Base-by-base conservation (phyloP, 2,113 vertebrate genomes). In the Steatornis caripensis region DNA sequence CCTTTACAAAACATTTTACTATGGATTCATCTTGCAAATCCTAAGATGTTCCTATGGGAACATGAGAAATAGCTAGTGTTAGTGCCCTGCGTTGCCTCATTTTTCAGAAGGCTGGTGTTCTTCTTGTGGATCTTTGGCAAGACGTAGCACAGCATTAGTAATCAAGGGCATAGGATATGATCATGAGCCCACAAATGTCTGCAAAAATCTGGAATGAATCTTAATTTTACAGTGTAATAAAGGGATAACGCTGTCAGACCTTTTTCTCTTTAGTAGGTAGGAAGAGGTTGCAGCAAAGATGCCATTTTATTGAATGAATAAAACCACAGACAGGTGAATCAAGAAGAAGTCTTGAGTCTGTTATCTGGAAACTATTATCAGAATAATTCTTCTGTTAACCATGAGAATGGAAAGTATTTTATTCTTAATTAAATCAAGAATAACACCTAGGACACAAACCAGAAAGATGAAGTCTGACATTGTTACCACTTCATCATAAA, bases 1-100 rank as follows among this genome's bases (percentile, higher is more conserved):
- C 86, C 87, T 85, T 91, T 90, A 93, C 54, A 74, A 87, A 96
- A 89, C 54, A 84, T 90, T 92, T 95, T 79, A 84, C 80, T 66
- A 49, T 54, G 74, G 86, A 95, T 96, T 91, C 86, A 93, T 94
- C 89, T 95, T 84, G 58, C 32, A 92, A 94, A 92, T 82, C 70
- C 65, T 72, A 77, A 95, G 8, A 4, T 49, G 62, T 83, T 95
- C 95, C 94, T 94, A 39, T 45, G 81, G 81, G 95, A 97, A 94
- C 21, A 5, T 54, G 74, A 92, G 57, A 87, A 97, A 95, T 83
- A 91, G 84, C 81, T 76, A 23, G 32, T 30, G 55, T 75, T 68
- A 82, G 69, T 39, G 81, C 23, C 85, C 62, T 3, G 2, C 20
- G 54, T 51, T 95, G 51, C 57, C 58, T 92, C 87, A 58, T 93